These are phyloP conservation scores for Caprella mutica DNA, from an alignment of 2,888 invertebrate species.

Conservation along the genomic window DNA sequence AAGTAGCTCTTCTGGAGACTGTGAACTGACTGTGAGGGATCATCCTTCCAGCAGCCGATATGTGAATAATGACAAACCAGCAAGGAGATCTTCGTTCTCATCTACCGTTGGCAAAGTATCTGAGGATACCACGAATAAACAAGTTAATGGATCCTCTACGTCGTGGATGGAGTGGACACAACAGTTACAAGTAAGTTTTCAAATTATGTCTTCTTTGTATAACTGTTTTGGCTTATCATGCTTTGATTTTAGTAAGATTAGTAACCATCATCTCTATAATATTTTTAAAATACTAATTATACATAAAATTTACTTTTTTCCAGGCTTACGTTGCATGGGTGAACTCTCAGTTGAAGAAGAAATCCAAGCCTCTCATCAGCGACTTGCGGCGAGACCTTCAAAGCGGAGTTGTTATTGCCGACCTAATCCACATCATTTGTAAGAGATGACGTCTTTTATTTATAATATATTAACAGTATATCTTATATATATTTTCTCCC, in stretches of 20 bases:
- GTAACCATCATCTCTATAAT: neutral
- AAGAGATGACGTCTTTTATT: too few species aligned
- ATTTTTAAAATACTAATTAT: neutral
- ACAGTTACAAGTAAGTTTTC: slow-evolving; percentile 34
- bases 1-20: too few species aligned
- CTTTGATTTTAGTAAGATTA: neutral
- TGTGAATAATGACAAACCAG: neutral
- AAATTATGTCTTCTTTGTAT: too few species aligned
- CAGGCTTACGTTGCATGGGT: slow-evolving; percentile 44
- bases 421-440: slow-evolving; percentile 43
- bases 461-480: too few species aligned
- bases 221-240: neutral
- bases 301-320: too few species aligned
- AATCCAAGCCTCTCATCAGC: slow-evolving; percentile 39
- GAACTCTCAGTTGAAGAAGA: slow-evolving; percentile 44
- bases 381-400: slow-evolving; percentile 42
- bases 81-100: slow-evolving; percentile 15
- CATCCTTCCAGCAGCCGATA: neutral
- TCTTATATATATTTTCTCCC: too few species aligned
- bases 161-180: slow-evolving; percentile 37
- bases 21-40: slow-evolving; percentile 3
- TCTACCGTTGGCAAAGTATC: slow-evolving; percentile 3
- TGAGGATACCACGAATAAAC: too few species aligned
- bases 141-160: too few species aligned
- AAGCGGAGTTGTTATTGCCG: slow-evolving; percentile 42